phyloP scores from a whole-genome alignment of 2,797 vertebrate species.

The Hyperoplus immaculatus region DNA sequence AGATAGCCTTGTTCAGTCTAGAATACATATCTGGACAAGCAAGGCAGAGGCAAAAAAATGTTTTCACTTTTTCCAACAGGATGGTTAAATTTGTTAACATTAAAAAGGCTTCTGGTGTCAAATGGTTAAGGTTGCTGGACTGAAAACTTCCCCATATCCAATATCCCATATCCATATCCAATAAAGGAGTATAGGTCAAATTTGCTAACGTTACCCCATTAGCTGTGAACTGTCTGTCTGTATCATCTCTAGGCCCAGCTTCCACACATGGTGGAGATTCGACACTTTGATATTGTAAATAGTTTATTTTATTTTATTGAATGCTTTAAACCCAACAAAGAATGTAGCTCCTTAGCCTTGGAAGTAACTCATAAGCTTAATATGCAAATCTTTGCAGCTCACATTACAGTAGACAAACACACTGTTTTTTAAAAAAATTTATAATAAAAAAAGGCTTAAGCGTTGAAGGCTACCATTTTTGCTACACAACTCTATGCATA shows the following conservation, averaged over 20 bases:
- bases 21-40: background rate
- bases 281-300: background rate
- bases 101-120: background rate
- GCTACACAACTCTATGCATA: background rate
- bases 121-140: background rate
- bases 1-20: background rate
- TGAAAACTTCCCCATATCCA: background rate
- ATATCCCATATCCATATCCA: background rate
- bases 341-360: background rate
- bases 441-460: background rate
- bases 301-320: background rate
- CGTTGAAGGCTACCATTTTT: background rate
- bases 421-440: background rate
- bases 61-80: background rate
- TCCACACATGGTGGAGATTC: background rate
- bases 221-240: background rate
- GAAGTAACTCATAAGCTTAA: background rate
- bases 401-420: background rate
- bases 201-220: background rate
- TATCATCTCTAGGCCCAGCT: background rate
- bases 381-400: background rate
- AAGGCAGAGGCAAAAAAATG: background rate
- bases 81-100: constrained; percentile 1
- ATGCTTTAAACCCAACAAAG: background rate
- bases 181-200: background rate